Base-by-base conservation (phyloP, 2,888 invertebrate genomes). In the Brachypterus glaber region DNA sequence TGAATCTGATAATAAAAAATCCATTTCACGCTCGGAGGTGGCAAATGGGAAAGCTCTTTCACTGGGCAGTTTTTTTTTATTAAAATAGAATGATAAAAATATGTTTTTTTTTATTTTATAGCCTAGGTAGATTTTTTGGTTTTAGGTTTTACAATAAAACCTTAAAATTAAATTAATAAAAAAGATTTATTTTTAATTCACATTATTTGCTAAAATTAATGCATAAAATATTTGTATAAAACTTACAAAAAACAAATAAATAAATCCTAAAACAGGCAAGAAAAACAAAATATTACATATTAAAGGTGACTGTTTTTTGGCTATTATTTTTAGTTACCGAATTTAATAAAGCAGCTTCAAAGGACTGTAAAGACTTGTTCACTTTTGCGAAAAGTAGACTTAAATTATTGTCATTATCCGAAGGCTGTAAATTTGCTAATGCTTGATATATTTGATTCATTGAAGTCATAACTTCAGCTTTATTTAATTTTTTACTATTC, bases 401-500 rank as follows among this genome's bases (percentile, higher is more conserved):
- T 26, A 63, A 49, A 39, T 59, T 54, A 43, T 63, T 63, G 37
- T 66, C 64, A 39, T 53, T 52, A 17, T 62, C 59, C 4, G 52
- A 40, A 4, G 62, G 59, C 39, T 62, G 50, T 30, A 66, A 49
- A 32, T 39, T 45, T 11, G 55, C 51, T 39, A 63, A 49, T 3
- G 54, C 48, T 24, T 59, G 52, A 46, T 62, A 63, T 39, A 65
- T 61, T 44, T 61, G 54, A 42, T 59, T 59, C 55, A 65, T 58
- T 0, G 57, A 51, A 4, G 50, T 41, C 18, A 51, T 41, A 26
- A 64, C 47, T 33, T 62, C 60, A 3, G 45, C 38, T 44, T 57
- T 60, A 4, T 47, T 55, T 17, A 62, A 36, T 45, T 55, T 54
- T 33, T 51, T 57, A 4, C 30, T 17, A 27, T 36, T 18, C 35